Percentiles rank a stretch among this genome's conserved stretches.
phyloP scores from a whole-genome alignment of 2,888 invertebrate species.

The Cetonia aurata region DNA sequence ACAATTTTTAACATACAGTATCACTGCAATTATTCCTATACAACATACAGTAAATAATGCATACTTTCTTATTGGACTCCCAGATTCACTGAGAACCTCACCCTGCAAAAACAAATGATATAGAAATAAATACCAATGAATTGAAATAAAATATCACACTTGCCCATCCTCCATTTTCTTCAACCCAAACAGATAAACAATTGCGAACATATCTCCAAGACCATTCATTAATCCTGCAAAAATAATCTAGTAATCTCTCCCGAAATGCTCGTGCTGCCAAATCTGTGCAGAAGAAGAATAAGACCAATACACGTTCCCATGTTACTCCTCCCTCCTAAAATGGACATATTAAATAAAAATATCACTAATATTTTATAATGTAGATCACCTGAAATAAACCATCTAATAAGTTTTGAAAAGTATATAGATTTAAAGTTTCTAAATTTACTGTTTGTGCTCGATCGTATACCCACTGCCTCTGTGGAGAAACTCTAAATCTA shows the following conservation, averaged over 20 bases:
- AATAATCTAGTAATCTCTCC: constrained; percentile 66
- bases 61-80: constrained; percentile 21
- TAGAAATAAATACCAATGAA: not conserved
- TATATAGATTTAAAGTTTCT: constrained; percentile 69
- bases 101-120: constrained; percentile 10
- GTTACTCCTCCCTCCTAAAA: constrained; percentile 70
- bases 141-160: constrained; percentile 51
- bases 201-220: constrained; percentile 70
- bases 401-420: constrained; percentile 71
- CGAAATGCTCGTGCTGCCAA: constrained; percentile 67
- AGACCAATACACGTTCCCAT: constrained; percentile 70
- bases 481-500: constrained; percentile 69
- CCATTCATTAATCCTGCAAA: constrained; percentile 72
- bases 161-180: constrained; percentile 73
- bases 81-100: constrained; percentile 17
- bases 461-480: constrained; percentile 67
- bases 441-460: constrained; percentile 69
- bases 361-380: constrained; percentile 12
- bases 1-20: constrained; percentile 20
- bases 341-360: constrained; percentile 2
- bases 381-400: constrained; percentile 70
- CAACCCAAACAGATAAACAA: constrained; percentile 71
- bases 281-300: constrained; percentile 72
- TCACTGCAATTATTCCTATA: constrained; percentile 12
- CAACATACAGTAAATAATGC: constrained; percentile 25